A percentile compares a stretch with the other conserved stretches of the same genome.
These are phyloP conservation scores for Anarsia innoxiella DNA, from an alignment of 2,888 invertebrate genomes.

Conservation along the genomic window DNA sequence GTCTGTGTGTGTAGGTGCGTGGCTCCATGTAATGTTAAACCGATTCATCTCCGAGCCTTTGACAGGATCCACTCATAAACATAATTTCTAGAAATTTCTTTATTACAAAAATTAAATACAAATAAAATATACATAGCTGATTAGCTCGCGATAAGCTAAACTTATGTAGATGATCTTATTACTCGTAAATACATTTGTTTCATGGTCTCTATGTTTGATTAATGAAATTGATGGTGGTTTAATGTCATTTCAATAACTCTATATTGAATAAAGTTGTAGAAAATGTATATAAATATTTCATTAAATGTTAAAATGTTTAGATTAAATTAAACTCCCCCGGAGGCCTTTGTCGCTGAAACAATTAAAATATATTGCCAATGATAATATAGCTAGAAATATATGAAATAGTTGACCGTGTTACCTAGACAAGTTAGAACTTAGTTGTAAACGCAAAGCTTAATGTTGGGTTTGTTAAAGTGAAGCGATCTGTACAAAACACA, in stretches of 20 bases:
- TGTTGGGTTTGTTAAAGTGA: conserved; percentile 4
- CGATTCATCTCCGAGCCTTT: conserved; percentile 59
- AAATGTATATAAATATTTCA: conserved; percentile 6
- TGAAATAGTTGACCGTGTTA: neutral
- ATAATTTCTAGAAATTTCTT: conserved; percentile 46
- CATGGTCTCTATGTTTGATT: conserved; percentile 12
- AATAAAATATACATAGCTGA: conserved; percentile 28
- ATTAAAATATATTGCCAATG: conserved; percentile 50
- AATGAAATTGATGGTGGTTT: conserved; percentile 8
- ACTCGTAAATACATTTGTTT: conserved; percentile 18
- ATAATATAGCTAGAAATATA: no score
- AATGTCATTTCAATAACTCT: conserved; percentile 6
- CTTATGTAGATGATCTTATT: conserved; percentile 15
- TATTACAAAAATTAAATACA: conserved; percentile 59
- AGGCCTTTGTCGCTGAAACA: conserved; percentile 66
- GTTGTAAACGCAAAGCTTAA: conserved; percentile 5
- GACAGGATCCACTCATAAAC: conserved; percentile 44
- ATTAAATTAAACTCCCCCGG: conserved; percentile 47
- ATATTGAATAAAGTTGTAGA: conserved; percentile 4
- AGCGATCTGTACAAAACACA: conserved; percentile 8
- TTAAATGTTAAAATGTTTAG: conserved; percentile 25
- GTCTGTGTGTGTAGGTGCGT: conserved; percentile 33
- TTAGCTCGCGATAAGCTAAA: conserved; percentile 16
- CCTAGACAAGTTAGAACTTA: conserved; percentile 1
- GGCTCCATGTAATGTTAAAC: conserved; percentile 58